Conservation (phyloP, 2,113 vertebrate genomes). For the Copsychus sechellarum region DNA sequence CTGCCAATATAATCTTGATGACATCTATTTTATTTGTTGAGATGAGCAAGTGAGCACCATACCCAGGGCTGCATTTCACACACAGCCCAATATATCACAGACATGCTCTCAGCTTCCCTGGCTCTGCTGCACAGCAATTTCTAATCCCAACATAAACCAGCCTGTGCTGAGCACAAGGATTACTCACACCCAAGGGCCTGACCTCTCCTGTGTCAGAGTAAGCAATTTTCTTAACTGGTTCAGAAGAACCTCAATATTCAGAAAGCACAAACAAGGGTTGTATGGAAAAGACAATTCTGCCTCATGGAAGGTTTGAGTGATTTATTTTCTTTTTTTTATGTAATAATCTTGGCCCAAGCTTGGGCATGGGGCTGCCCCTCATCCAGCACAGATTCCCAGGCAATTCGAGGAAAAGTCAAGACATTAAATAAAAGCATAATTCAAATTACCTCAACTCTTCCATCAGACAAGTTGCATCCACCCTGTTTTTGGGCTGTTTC, state of each 20-base stretch:
- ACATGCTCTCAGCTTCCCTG: not conserved
- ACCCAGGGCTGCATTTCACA: not conserved
- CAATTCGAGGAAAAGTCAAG: not conserved
- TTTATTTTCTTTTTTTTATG: not conserved
- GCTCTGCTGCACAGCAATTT: not conserved
- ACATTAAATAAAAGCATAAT: not conserved
- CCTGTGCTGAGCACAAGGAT: not conserved
- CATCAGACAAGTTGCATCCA: not conserved
- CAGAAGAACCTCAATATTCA: not conserved
- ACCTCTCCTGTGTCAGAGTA: not conserved
- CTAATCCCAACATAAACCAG: not conserved
- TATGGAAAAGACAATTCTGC: not conserved
- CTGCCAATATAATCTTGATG: not conserved
- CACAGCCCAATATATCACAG: fast-evolving
- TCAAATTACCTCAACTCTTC: not conserved
- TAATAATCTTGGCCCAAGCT: not conserved
- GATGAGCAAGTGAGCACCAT: not conserved
- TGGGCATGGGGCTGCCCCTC: not conserved
- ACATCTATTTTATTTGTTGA: not conserved
- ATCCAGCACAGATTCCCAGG: fast-evolving
- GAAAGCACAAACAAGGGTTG: not conserved
- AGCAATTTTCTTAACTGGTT: not conserved
- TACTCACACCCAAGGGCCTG: not conserved
- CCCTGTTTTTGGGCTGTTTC: not conserved
- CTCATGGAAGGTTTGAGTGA: fast-evolving